phyloP scores from a whole-genome alignment of 2,888 invertebrate genomes.

The Toxonevra muliebris region DNA sequence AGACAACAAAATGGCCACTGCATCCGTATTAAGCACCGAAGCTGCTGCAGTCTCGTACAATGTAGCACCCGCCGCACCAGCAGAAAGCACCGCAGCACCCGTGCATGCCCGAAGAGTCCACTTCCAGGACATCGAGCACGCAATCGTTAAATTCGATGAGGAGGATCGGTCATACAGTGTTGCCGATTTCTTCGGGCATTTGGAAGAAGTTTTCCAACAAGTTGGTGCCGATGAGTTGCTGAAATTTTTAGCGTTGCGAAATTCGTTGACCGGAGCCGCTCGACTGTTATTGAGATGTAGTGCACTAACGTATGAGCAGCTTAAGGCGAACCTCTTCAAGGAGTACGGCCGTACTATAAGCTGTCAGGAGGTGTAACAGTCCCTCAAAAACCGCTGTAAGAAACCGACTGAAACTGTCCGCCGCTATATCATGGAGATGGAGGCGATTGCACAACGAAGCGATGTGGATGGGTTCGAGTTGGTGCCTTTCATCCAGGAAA shows the following conservation, averaged over 20 bases:
- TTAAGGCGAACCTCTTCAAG: not conserved
- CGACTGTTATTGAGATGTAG: not conserved
- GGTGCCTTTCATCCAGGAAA: too few species aligned
- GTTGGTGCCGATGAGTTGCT: too few species aligned
- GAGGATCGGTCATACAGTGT: conserved; percentile 35
- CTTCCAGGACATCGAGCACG: conserved; percentile 37
- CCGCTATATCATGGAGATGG: conserved; percentile 10
- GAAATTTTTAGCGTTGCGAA: conserved; percentile 9
- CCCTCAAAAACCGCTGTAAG: not conserved
- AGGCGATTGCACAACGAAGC: conserved; percentile 11
- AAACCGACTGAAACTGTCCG: too few species aligned
- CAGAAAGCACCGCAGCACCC: too few species aligned
- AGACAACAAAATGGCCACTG: too few species aligned
- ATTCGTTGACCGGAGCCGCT: conserved; percentile 9
- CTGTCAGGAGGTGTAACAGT: conserved; percentile 14
- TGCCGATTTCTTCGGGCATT: conserved; percentile 29
- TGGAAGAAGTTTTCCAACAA: conserved; percentile 29
- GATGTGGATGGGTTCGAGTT: too few species aligned
- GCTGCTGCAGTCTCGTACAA: too few species aligned
- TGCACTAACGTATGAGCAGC: not conserved
- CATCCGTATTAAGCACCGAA: too few species aligned
- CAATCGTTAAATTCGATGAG: conserved; percentile 33
- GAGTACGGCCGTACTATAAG: conserved; percentile 11
- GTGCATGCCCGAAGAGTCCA: too few species aligned
- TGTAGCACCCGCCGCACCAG: too few species aligned